phyloP scores from a whole-genome alignment of 2,797 vertebrate genomes.

The Eulemur albifrons region DNA sequence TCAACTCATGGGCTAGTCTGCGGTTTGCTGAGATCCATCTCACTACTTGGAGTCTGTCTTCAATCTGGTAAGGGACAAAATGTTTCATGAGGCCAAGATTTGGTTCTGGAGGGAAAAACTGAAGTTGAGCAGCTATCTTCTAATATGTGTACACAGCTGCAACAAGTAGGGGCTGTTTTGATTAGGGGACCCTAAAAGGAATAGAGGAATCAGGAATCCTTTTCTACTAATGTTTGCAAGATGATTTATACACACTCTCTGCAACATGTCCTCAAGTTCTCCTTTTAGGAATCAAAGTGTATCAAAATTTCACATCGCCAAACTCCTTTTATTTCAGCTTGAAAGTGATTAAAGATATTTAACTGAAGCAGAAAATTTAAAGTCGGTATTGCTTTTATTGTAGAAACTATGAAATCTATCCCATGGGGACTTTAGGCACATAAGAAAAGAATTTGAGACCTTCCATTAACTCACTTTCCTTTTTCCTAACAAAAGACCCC shows the following conservation, averaged over 20 bases:
- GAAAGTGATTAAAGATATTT: constrained; percentile 86
- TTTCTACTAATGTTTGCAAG: constrained; percentile 74
- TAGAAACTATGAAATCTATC: constrained; percentile 80
- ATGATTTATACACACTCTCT: constrained; percentile 78
- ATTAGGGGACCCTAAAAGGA: constrained; percentile 75
- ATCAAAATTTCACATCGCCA: constrained; percentile 81
- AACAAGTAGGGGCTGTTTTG: constrained; percentile 67
- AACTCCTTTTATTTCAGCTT: constrained; percentile 84
- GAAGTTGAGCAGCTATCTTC: constrained; percentile 73
- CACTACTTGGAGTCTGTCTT: constrained; percentile 70
- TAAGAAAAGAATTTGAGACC: constrained; percentile 80
- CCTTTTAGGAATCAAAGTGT: constrained; percentile 81
- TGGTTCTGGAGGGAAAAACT: constrained; percentile 56
- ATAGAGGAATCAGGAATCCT: constrained; percentile 63
- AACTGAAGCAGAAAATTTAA: constrained; percentile 82
- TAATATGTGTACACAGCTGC: constrained; percentile 8
- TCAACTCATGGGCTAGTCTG: not conserved
- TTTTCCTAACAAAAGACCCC: constrained; percentile 75
- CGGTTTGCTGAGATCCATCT: constrained; percentile 46
- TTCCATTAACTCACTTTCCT: constrained; percentile 77
- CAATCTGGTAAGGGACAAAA: not conserved
- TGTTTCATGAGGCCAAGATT: constrained; percentile 56
- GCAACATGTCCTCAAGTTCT: constrained; percentile 76
- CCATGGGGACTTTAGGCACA: constrained; percentile 67
- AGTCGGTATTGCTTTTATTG: constrained; percentile 76